Conservation (phyloP, 2,888 invertebrate genomes). For the Acleris literana region DNA sequence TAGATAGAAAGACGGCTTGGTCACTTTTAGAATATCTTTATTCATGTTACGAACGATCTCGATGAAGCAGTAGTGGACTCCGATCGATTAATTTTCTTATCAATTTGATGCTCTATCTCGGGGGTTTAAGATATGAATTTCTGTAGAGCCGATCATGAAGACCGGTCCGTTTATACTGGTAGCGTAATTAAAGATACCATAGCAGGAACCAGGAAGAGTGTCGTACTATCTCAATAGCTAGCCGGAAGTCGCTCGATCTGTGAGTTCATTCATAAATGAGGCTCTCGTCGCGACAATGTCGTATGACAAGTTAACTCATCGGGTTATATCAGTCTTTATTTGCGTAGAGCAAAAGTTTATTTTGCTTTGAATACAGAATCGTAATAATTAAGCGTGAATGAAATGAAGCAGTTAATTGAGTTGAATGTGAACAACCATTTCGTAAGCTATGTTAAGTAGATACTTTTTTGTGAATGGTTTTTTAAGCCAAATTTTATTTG, state of each 20-base stretch:
- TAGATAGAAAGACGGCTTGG: slow-evolving; percentile 52
- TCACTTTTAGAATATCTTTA: slow-evolving; percentile 80
- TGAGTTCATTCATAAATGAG: slow-evolving; percentile 83
- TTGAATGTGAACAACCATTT: slow-evolving; percentile 76
- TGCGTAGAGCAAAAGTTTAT: slow-evolving; percentile 52
- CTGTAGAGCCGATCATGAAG: slow-evolving; percentile 39
- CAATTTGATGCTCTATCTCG: slow-evolving; percentile 59
- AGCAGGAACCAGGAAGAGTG: slow-evolving; percentile 83
- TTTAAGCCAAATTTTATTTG: slow-evolving; percentile 29
- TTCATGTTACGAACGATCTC: slow-evolving; percentile 80
- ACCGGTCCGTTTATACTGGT: slow-evolving; percentile 71
- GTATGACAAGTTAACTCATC: slow-evolving; percentile 66
- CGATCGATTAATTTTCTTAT: slow-evolving; percentile 55
- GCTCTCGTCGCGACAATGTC: slow-evolving; percentile 71
- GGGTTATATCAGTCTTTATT: slow-evolving; percentile 63
- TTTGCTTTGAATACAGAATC: slow-evolving; percentile 53
- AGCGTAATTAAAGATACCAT: slow-evolving; percentile 80
- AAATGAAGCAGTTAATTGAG: slow-evolving; percentile 78
- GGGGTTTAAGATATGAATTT: slow-evolving; percentile 51
- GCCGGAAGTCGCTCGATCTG: slow-evolving; percentile 82
- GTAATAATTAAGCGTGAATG: slow-evolving; percentile 78
- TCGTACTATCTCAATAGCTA: slow-evolving; percentile 83
- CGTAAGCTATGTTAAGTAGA: slow-evolving; percentile 52
- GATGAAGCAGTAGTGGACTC: slow-evolving; percentile 72
- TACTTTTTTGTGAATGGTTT: slow-evolving; percentile 46